Evolutionary conservation across 2,888 invertebrate genomes (phyloP).

Genomic region (Euplexia lucipara): DNA sequence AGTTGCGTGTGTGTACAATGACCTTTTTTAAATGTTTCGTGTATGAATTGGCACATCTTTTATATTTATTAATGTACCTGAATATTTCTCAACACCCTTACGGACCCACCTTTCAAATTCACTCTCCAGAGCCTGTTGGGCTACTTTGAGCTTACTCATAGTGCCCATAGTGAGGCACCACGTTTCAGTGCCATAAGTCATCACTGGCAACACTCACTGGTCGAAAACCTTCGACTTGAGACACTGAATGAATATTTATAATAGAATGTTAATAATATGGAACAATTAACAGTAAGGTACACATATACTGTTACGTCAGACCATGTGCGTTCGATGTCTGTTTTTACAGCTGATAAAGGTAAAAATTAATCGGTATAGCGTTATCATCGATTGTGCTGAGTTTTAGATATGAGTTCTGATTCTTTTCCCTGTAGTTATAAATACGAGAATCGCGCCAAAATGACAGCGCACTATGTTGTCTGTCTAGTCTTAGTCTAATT

Average conservation of each 20-base stretch:
- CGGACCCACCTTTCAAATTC: too few species aligned
- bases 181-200: too few species aligned
- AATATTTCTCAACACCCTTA: too few species aligned
- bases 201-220: too few species aligned
- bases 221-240: too few species aligned
- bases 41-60: too few species aligned
- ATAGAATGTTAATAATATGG: not conserved
- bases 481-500: not conserved
- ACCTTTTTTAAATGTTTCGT: too few species aligned
- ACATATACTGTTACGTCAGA: not conserved
- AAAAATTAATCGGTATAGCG: not conserved
- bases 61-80: too few species aligned
- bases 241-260: not conserved
- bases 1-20: too few species aligned
- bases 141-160: too few species aligned
- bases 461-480: not conserved
- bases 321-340: not conserved
- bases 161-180: too few species aligned
- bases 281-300: not conserved
- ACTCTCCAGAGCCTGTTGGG: too few species aligned
- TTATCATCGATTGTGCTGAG: conserved; percentile 21
- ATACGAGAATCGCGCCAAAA: not conserved
- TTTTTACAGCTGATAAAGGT: conserved; percentile 10
- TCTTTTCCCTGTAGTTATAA: conserved; percentile 28
- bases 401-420: conserved; percentile 30